Evolutionary conservation across 2,888 invertebrate genomes (phyloP), one percentile per base, ranked within the genome.

Genomic region (Drosophila prostipennis): DNA sequence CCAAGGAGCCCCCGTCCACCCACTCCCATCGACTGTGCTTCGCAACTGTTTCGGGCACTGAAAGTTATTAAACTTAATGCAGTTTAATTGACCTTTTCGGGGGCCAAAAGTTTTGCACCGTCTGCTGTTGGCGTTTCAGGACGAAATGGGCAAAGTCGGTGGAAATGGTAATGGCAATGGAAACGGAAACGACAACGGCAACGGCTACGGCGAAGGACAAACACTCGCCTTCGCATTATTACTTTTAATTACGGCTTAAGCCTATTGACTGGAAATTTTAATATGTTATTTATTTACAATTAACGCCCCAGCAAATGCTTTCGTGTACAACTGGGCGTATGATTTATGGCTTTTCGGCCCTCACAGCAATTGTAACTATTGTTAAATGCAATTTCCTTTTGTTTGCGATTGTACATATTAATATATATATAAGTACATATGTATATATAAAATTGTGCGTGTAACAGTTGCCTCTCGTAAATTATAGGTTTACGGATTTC

Each of bases 281-380:
- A 84, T 88, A 88, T 88, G 84, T 83, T 86, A 83, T 84, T 88
- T 88, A 88, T 88, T 86, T 82, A 83, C 86, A 86, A 86, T 84
- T 84, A 86, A 83, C 75, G 80, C 82, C 77, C 68, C 78, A 58
- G 63, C 72, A 60, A 76, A 65, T 74, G 68, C 69, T 71, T 52
- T 74, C 72, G 70, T 60, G 67, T 81, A 85, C 87, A 81, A 82
- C 86, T 71, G 77, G 86, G 85, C 81, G 85, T 73, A 87, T 82
- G 87, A 82, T 87, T 82, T 87, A 82, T 82, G 81, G 64, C 85
- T 78, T 78, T 45, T 68, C 48, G 43, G 29, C 19, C 55, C 60
- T 10, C 49, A 37, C 48, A 61, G 63, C 72, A 80, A 64, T 45
- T 59, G 55, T 83, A 76, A 73, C 79, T 75, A 72, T 74, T 74